Conservation (phyloP, 2,888 invertebrate genomes). For the Amiota minor region DNA sequence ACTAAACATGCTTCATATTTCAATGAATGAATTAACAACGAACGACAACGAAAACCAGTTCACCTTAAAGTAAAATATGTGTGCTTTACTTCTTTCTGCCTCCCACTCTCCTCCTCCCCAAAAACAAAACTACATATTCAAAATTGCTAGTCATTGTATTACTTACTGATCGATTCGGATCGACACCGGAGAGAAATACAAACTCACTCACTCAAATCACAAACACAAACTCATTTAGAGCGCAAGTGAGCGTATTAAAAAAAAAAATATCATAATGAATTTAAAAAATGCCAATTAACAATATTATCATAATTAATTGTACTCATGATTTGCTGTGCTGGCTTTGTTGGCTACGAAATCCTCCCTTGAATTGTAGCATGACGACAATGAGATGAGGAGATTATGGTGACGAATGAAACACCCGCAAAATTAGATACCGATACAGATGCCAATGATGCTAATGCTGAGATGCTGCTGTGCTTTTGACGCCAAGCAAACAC, state of each 20-base stretch:
- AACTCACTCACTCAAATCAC: background rate
- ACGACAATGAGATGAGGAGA: background rate
- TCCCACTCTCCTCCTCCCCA: background rate
- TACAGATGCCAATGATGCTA: background rate
- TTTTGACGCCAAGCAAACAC: too few relatives aligned
- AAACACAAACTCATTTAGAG: slow-evolving; percentile 41
- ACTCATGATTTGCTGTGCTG: slow-evolving; percentile 41
- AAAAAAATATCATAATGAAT: slow-evolving; percentile 33
- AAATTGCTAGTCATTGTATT: background rate
- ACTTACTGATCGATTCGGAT: too few relatives aligned
- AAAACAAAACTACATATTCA: slow-evolving; percentile 2
- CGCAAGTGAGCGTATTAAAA: background rate
- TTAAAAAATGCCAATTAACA: slow-evolving; percentile 60
- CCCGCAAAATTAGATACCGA: background rate
- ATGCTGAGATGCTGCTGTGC: too few relatives aligned
- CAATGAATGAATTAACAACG: background rate
- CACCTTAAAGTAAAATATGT: slow-evolving; percentile 12
- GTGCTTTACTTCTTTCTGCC: background rate
- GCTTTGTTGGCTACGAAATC: too few relatives aligned
- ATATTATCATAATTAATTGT: slow-evolving; percentile 65
- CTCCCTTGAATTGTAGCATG: slow-evolving; percentile 19
- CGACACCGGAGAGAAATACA: too few relatives aligned
- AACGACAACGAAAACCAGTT: slow-evolving; percentile 19
- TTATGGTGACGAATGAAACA: background rate
- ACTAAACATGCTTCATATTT: background rate